Evolutionary conservation across 2,113 vertebrate species (phyloP).

Genomic region (Orientallactaga bullata): DNA sequence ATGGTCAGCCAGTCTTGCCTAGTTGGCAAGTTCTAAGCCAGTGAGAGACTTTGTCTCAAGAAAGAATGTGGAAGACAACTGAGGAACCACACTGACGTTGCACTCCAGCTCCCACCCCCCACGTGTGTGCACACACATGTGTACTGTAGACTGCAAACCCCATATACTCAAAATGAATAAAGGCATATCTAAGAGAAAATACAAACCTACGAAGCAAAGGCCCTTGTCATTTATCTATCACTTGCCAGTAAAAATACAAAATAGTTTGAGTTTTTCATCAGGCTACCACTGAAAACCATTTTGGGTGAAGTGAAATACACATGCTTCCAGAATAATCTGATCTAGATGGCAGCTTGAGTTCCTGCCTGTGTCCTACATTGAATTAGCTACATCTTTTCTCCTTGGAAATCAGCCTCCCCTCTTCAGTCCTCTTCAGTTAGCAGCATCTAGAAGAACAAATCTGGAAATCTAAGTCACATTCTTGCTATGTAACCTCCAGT

Average conservation of each 20-base stretch:
- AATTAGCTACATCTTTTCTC: neutral
- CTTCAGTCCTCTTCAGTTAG: neutral
- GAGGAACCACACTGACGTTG: no score
- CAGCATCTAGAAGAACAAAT: neutral
- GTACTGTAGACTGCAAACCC: no score
- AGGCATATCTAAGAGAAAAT: neutral
- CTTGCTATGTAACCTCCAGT: rapidly evolving
- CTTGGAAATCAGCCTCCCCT: neutral
- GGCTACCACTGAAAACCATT: neutral
- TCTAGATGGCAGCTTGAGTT: neutral
- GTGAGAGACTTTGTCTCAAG: no score
- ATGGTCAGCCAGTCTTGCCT: no score
- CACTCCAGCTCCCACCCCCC: no score
- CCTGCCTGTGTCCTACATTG: neutral
- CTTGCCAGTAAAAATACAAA: neutral
- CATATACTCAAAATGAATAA: no score
- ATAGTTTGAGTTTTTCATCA: neutral
- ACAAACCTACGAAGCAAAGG: neutral
- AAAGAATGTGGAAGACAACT: no score
- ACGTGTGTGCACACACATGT: no score
- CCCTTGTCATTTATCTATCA: neutral
- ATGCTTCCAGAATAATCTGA: neutral
- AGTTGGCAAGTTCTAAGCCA: no score
- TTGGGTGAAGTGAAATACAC: neutral
- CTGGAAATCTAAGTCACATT: neutral